Evolutionary conservation across 2,888 invertebrate genomes (phyloP).

Genomic region (Amphipoea lucens): DNA sequence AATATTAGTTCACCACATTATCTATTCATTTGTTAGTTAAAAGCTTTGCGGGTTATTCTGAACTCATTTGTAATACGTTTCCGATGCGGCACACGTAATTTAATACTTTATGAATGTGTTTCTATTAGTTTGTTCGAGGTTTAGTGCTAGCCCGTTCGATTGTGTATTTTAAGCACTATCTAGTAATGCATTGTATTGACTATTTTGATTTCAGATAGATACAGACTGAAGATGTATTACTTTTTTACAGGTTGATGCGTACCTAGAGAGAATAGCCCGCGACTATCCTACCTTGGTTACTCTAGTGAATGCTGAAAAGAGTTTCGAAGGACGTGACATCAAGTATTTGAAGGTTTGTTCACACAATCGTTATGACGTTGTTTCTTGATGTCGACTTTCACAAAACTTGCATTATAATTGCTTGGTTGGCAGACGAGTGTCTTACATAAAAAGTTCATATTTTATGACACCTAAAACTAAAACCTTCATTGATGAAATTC

Average conservation of each 20-base stretch:
- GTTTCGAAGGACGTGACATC: conserved; percentile 90
- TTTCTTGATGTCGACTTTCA: not conserved
- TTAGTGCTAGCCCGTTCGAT: not conserved
- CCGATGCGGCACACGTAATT: conserved; percentile 4
- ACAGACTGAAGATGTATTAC: not conserved
- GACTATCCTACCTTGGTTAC: conserved; percentile 88
- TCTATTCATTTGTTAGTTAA: conserved; percentile 45
- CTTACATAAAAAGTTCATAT: not conserved
- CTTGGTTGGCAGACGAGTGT: too few relatives aligned
- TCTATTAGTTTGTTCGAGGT: conserved; percentile 7
- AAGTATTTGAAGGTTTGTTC: conserved; percentile 88
- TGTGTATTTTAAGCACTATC: not conserved
- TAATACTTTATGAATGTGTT: conserved; percentile 22
- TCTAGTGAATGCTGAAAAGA: conserved; percentile 89
- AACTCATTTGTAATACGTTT: conserved; percentile 38
- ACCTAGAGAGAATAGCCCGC: conserved; percentile 84
- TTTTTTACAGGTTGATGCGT: conserved; percentile 84
- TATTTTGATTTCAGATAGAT: not conserved
- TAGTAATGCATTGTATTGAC: not conserved
- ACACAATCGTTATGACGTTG: too few relatives aligned
- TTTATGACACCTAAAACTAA: not conserved
- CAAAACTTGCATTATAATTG: too few relatives aligned
- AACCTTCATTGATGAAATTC: not conserved
- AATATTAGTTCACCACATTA: conserved; percentile 25
- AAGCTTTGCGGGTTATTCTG: conserved; percentile 33